Evolutionary conservation across 2,113 vertebrate species (phyloP).

Genomic region (Leptosomus discolor): DNA sequence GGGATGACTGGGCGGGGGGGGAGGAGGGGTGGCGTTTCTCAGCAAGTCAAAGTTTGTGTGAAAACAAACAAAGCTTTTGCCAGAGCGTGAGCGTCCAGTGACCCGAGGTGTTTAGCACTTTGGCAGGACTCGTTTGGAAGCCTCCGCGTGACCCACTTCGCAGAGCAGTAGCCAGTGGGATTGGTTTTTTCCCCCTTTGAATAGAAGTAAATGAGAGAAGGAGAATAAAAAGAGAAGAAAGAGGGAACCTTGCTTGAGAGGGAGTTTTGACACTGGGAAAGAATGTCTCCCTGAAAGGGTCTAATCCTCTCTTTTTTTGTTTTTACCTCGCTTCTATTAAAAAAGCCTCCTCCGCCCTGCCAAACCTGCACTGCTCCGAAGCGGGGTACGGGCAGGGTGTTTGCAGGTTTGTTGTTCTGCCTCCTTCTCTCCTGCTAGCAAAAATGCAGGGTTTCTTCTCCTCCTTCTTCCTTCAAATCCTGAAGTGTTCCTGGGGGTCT

Average conservation of each 20-base stretch:
- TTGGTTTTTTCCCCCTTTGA: background rate
- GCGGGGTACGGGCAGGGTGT: background rate
- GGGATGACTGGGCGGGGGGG: background rate
- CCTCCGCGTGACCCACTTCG: conserved; percentile 15
- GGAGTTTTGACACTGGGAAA: conserved; percentile 23
- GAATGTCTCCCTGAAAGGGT: background rate
- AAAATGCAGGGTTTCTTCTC: background rate
- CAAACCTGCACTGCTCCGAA: background rate
- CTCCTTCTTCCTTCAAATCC: background rate
- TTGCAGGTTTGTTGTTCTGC: background rate
- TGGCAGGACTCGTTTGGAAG: conserved; percentile 26
- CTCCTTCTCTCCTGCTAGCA: background rate
- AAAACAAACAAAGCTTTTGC: conserved; percentile 56
- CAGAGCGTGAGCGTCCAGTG: background rate
- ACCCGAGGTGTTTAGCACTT: background rate
- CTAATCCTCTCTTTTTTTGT: background rate
- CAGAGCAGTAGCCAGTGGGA: background rate
- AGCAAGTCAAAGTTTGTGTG: background rate
- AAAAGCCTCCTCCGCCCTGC: background rate
- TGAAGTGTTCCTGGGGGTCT: background rate
- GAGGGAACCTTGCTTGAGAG: background rate
- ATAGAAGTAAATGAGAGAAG: background rate
- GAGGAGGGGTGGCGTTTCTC: background rate
- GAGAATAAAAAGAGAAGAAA: background rate
- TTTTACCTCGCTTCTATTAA: background rate